Conservation (phyloP, 2,888 invertebrate genomes). For the Bellardia bayeri region DNA sequence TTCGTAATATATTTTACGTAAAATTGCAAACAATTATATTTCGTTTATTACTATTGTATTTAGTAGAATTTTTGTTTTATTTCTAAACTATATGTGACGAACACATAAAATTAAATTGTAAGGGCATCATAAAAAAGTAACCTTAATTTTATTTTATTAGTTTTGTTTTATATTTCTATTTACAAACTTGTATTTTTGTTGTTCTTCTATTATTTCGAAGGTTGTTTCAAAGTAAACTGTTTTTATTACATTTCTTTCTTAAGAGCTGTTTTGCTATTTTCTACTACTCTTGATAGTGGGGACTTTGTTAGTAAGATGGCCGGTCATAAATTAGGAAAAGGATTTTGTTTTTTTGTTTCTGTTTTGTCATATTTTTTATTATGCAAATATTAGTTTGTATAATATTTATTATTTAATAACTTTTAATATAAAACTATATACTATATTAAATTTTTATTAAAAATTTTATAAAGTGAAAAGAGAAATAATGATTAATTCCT, state of each 20-base stretch:
- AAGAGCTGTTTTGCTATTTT: not conserved
- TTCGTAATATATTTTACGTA: no score
- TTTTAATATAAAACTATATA: not conserved
- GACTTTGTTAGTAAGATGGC: not conserved
- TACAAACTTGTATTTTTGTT: conserved; percentile 2
- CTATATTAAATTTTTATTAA: no score
- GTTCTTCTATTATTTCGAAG: not conserved
- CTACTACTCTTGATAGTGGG: not conserved
- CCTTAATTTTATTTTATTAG: conserved; percentile 34
- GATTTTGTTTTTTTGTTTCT: not conserved
- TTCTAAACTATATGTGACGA: not conserved
- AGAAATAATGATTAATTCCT: no score
- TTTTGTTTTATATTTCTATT: not conserved
- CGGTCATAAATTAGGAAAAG: not conserved
- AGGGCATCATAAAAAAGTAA: not conserved
- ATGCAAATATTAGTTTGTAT: not conserved
- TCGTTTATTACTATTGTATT: not conserved
- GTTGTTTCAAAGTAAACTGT: conserved; percentile 19
- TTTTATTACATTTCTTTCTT: conserved; percentile 19
- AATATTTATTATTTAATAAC: not conserved
- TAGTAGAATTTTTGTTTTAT: not conserved
- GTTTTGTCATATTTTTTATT: not conserved
- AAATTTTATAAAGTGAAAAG: no score
- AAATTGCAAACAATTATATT: no score
- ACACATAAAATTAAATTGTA: not conserved